Conservation (phyloP, 2,797 vertebrate species). For the Lithobates sylvaticus region DNA sequence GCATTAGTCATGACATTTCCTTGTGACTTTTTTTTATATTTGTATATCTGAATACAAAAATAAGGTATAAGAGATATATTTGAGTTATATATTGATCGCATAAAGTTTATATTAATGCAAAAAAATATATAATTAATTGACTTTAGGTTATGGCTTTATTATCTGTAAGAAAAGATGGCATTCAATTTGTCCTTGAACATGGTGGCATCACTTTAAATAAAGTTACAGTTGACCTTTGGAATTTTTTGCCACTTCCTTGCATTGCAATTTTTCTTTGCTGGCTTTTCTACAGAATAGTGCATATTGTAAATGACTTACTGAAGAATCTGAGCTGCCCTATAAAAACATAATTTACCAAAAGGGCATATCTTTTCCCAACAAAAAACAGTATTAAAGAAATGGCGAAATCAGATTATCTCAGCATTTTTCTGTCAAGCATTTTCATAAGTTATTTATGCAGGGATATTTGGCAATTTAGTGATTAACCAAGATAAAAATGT, state of each 20-base stretch:
- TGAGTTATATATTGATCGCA: constrained; percentile 20
- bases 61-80: neutral
- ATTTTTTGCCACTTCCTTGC: constrained; percentile 7
- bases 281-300: constrained; percentile 30
- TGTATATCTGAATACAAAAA: neutral
- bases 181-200: neutral
- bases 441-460: neutral
- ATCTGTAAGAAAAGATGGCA: neutral
- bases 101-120: neutral
- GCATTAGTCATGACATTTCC: constrained; percentile 29
- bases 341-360: constrained; percentile 43
- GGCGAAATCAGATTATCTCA: neutral
- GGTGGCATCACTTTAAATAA: constrained; percentile 31
- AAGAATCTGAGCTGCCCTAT: constrained; percentile 30
- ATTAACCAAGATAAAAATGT: neutral
- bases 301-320: constrained; percentile 15
- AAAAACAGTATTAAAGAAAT: constrained; percentile 18
- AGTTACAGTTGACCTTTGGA: constrained; percentile 45
- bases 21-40: constrained; percentile 13
- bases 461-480: neutral
- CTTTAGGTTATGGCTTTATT: neutral
- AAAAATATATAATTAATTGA: neutral
- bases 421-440: constrained; percentile 13
- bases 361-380: constrained; percentile 34
- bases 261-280: constrained; percentile 36